Percentiles rank a stretch among this genome's conserved stretches.
These are phyloP conservation scores for Theretra japonica DNA, from an alignment of 2,888 invertebrate species.

Conservation along the genomic window DNA sequence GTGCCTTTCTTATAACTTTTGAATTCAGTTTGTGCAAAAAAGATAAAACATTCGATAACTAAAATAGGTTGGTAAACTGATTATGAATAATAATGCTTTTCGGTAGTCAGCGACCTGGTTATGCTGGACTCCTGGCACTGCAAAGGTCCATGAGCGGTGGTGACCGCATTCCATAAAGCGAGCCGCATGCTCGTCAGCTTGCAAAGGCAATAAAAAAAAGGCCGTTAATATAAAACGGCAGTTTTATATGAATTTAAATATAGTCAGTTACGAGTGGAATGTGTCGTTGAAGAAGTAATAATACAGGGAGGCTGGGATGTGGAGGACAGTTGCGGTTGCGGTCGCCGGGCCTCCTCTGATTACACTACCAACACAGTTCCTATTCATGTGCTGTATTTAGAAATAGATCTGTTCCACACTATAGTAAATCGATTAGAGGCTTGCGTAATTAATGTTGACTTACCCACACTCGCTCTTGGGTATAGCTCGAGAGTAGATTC, in stretches of 20 bases:
- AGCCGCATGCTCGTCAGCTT: too few species aligned
- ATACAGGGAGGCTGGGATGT: constrained; percentile 43
- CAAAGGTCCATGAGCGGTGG: too few species aligned
- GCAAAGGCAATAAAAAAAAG: too few species aligned
- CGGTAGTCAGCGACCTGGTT: too few species aligned
- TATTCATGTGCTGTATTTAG: constrained; percentile 48
- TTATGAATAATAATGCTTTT: too few species aligned
- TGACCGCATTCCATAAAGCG: too few species aligned
- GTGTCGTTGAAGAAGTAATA: constrained; percentile 37
- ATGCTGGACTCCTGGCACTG: too few species aligned
- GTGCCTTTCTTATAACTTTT: too few species aligned
- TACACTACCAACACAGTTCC: constrained; percentile 55
- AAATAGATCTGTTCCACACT: constrained; percentile 41
- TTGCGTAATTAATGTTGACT: constrained; percentile 19
- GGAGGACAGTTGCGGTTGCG: constrained; percentile 61
- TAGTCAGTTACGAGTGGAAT: neutral
- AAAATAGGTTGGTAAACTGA: too few species aligned
- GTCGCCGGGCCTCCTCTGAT: constrained; percentile 55
- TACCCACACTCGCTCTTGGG: neutral
- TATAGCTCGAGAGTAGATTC: neutral
- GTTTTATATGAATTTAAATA: neutral
- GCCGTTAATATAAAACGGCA: neutral
- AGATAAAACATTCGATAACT: too few species aligned
- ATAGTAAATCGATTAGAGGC: constrained; percentile 47
- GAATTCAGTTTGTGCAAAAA: too few species aligned